A percentile compares a stretch with the other conserved stretches of the same genome.
Conservation (phyloP, 2,113 vertebrate genomes). For the Emydura subglobosa region DNA sequence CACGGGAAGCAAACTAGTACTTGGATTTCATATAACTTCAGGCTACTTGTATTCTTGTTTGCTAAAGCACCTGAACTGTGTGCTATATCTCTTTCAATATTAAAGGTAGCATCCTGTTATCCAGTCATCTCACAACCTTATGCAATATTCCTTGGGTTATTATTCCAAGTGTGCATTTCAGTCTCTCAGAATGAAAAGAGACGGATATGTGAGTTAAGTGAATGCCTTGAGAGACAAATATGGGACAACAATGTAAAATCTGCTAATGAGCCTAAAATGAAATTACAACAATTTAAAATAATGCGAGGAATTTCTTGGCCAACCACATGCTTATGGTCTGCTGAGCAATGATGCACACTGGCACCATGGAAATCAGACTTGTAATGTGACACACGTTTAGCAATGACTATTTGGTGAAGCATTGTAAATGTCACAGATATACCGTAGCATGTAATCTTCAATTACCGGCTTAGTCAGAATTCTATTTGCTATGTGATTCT, state of each 20-base stretch:
- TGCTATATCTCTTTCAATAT: background rate
- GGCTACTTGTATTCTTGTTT: background rate
- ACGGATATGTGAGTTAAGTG: background rate
- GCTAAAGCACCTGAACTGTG: background rate
- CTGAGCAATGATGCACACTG: background rate
- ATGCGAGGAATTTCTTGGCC: background rate
- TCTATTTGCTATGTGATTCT: background rate
- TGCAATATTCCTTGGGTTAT: background rate
- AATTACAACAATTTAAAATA: background rate
- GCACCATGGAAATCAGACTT: background rate
- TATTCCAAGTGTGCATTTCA: rapidly evolving
- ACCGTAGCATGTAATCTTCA: background rate
- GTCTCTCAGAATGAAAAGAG: background rate
- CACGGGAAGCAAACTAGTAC: background rate
- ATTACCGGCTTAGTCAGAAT: background rate
- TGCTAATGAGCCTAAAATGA: background rate
- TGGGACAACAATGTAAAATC: background rate
- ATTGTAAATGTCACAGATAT: background rate
- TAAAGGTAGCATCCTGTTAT: background rate
- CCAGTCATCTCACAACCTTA: background rate
- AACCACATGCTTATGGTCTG: background rate
- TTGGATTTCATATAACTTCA: background rate
- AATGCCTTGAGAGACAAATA: background rate
- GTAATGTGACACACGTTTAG: background rate
- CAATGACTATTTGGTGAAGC: background rate